Base-by-base conservation (phyloP, 2,113 vertebrate genomes). In the Cryptoleucopteryx plumbea region DNA sequence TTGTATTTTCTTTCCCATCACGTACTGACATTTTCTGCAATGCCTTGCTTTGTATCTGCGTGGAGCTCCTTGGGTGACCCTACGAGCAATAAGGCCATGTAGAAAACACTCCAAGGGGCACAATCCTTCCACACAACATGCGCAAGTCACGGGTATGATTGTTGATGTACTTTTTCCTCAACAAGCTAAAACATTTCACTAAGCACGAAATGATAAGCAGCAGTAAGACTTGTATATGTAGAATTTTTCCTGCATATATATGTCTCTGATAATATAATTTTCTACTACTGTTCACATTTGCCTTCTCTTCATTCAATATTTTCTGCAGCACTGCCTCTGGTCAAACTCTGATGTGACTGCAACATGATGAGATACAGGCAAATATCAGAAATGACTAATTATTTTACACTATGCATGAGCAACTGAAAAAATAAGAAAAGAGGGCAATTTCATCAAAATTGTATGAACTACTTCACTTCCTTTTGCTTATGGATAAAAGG, bases 31-130 rank as follows among this genome's bases (percentile, higher is more conserved):
- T 63, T 59, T 80, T 43, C 59, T 48, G 14, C 43, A 72, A 45
- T 16, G 50, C 42, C 53, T 88, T 58, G 18, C 21, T 84, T 48
- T 62, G 20, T 23, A 8, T 36, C 29, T 23, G 6, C 20, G 15
- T 8, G 15, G n/a, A 55, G 73, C 8, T 75, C 48, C 23, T 75
- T 52, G 16, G n/a, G 26, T 68, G 36, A 86, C 34, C 29, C 34
- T 16, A 31, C 0, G 0, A 85, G 20, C 0, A 1, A 84, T 23
- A 67, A 52, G 95, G 21, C 31, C 36, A 16, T 0, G 2, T 4
- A 61, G 31, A 80, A 92, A 86, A 43, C 25, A 38, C 13, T 27
- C 10, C 25, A 18, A 66, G 13, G 48, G 27, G 14, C 23, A 25
- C 0, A 2, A 6, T 63, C 55, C 29, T 73, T 66, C 61, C 10